Base-by-base conservation (phyloP, 30 jellyfish, hydroid and myxozoan genomes). In the Cassiopea andromeda region DNA sequence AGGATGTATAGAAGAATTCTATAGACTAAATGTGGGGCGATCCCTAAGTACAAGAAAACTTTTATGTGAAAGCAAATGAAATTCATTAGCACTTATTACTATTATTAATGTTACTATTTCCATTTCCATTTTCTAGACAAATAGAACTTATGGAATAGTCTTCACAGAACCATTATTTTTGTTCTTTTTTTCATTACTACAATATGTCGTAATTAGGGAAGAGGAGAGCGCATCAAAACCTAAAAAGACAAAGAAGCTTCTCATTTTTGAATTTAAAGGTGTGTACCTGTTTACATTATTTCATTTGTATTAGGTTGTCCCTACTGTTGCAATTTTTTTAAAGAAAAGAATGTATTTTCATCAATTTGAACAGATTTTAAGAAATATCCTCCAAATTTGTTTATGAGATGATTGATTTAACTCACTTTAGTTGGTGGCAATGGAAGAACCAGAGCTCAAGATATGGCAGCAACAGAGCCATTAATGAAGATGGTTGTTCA, bases 401-500 rank as follows among this genome's bases (percentile, higher is more conserved):
- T 50, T 2, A 2, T 50, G 64, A 61, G 73, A 61, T 17, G 73
- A 61, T 6, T 61, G 43, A 27, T 61, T 3, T 14, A 9, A 9
- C 43, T 61, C n/a, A 54, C 19, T 70, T 43, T 75, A 96, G 99
- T 96, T 54, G 96, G 98, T 43, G 99, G 99, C 2, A 85, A 87
- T 70, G 97, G 98, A 1, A 76, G 98, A 77, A 96, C 99, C 16
- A 89, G 89, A 80, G 87, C 94, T 4, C 93, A 84, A 49, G 96
- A 92, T 60, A 96, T 96, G 99, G 99, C 91, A n/a, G 97, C 99
- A 10, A 96, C 99, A 3, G 99, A 96, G 70, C 94, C 97, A 2
- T 93, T 96, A 74, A 92, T 96, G 91, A 91, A 89, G 69, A 96
- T 96, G 99, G 99, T 96, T 13, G 82, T 96, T 17, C 94, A 92